Conservation (phyloP, 2,797 vertebrate species). For the Kryptopterus vitreolus region DNA sequence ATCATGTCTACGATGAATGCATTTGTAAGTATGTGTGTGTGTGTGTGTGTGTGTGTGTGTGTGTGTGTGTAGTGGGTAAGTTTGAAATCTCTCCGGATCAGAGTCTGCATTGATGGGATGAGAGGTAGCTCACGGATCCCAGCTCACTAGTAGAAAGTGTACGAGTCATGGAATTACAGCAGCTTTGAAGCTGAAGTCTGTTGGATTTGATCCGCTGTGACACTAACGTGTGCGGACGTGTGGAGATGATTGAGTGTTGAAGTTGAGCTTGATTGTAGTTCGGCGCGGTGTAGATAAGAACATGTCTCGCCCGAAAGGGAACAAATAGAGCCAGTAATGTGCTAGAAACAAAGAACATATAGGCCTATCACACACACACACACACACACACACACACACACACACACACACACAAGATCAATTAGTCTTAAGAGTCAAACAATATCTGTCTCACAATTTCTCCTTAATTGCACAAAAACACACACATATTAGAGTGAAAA, state of each 20-base stretch:
- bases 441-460: background rate
- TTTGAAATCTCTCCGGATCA: too few species aligned
- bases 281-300: background rate
- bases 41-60: too few species aligned
- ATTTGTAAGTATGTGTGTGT: too few species aligned
- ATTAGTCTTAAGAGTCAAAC: background rate
- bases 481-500: background rate
- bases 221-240: background rate
- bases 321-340: background rate
- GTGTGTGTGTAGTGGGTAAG: too few species aligned
- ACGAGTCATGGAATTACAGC: background rate
- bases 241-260: constrained; percentile 10
- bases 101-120: too few species aligned
- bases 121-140: background rate
- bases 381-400: background rate
- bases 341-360: background rate
- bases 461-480: background rate
- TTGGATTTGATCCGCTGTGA: constrained; percentile 19
- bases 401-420: background rate
- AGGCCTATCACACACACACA: background rate
- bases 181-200: background rate
- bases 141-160: background rate
- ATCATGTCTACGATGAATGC: too few species aligned
- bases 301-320: background rate
- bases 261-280: background rate